These are phyloP conservation scores for Ennomos erosarius DNA, from an alignment of 2,888 invertebrate genomes.

Conservation along the genomic window DNA sequence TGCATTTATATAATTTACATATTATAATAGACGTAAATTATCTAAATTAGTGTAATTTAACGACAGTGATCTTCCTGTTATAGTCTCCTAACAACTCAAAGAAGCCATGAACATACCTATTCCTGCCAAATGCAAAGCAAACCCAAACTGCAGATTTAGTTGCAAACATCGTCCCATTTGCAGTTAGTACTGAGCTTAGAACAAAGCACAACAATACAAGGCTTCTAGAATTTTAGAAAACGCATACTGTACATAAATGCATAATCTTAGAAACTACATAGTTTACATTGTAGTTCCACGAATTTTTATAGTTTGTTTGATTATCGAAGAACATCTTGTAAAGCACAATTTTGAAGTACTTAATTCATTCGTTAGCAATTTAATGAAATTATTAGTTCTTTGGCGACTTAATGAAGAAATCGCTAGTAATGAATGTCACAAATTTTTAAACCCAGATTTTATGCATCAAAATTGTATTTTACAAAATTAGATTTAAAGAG, in stretches of 20 bases:
- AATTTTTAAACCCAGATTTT: background rate
- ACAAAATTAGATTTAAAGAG: constrained; percentile 12
- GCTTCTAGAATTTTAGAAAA: constrained; percentile 28
- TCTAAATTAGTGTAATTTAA: too few relatives aligned
- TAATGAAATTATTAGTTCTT: background rate
- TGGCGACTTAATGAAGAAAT: too few relatives aligned
- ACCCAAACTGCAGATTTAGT: constrained; percentile 3
- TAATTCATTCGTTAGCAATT: background rate
- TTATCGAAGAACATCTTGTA: constrained; percentile 3
- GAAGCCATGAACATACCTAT: constrained; percentile 3
- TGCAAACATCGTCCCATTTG: constrained; percentile 9
- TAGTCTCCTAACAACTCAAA: constrained; percentile 9
- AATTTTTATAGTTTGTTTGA: constrained; percentile 17
- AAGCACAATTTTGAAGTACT: constrained; percentile 30
- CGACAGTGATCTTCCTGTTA: too few relatives aligned
- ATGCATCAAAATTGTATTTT: constrained; percentile 27
- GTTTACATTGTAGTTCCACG: constrained; percentile 29
- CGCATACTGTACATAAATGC: constrained; percentile 10
- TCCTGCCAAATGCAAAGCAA: constrained; percentile 20
- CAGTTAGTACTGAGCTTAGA: constrained; percentile 16
- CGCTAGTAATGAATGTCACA: too few relatives aligned
- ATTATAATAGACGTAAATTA: too few relatives aligned
- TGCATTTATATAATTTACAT: too few relatives aligned
- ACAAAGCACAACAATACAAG: constrained; percentile 22
- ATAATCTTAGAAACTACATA: constrained; percentile 34